A percentile compares a stretch with the other conserved stretches of the same genome.
Evolutionary conservation across 1,140 invertebrate genomes (phyloP).

Genomic region (Papilio glaucus): DNA sequence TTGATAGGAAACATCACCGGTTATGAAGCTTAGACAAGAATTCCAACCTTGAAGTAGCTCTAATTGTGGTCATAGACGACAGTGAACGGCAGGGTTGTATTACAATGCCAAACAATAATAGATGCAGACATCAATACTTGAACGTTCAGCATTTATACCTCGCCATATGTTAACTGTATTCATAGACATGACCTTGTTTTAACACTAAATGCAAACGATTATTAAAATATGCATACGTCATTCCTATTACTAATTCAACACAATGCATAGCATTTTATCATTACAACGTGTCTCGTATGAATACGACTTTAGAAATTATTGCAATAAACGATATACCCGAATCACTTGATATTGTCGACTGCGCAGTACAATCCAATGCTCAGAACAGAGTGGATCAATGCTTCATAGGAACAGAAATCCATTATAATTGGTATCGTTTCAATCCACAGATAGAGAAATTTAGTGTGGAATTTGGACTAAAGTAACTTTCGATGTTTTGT

Average conservation of each 20-base stretch:
- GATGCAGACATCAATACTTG: background rate
- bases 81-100: slow-evolving; percentile 24
- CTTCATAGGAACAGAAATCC: too few relatives aligned
- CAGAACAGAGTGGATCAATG: background rate
- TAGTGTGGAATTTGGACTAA: too few relatives aligned
- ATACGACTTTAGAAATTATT: background rate
- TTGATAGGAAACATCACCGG: slow-evolving; percentile 28
- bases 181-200: slow-evolving; percentile 24
- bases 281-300: background rate
- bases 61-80: slow-evolving; percentile 35
- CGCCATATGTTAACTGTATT: slow-evolving; percentile 20
- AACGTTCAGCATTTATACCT: slow-evolving; percentile 11
- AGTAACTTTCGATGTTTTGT: too few relatives aligned
- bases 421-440: too few relatives aligned
- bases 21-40: slow-evolving; percentile 25
- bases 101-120: slow-evolving; percentile 32
- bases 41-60: slow-evolving; percentile 31
- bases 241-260: slow-evolving; percentile 5
- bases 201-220: background rate
- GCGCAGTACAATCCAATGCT: background rate
- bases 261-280: slow-evolving; percentile 3
- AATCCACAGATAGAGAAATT: too few relatives aligned
- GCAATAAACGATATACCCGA: background rate
- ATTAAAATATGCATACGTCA: slow-evolving; percentile 27
- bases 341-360: background rate